Conservation (phyloP, 2,888 invertebrate genomes). For the Parnassius orleans region DNA sequence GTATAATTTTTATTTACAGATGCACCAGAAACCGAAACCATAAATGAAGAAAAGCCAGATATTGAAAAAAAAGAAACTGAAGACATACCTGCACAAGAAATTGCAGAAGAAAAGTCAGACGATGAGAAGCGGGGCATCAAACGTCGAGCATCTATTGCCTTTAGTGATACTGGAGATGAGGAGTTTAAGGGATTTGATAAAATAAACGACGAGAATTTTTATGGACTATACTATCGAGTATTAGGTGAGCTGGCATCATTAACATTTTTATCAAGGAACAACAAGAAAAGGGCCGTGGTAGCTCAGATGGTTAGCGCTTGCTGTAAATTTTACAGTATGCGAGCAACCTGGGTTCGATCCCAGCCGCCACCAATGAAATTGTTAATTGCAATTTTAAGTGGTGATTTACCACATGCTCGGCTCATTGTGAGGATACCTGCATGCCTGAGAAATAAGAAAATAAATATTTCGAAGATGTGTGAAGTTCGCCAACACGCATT, state of each 20-base stretch:
- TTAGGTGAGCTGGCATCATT: conserved; percentile 44
- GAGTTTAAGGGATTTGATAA: conserved; percentile 66
- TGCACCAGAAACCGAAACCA: conserved; percentile 23
- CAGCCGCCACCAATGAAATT: no score
- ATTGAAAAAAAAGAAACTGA: not conserved
- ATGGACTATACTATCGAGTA: conserved; percentile 47
- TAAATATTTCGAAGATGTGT: no score
- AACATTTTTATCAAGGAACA: no score
- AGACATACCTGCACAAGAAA: not conserved
- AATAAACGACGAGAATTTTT: conserved; percentile 43
- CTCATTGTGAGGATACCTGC: no score
- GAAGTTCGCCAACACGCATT: no score
- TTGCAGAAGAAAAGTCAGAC: conserved; percentile 8
- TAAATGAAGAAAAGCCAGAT: conserved; percentile 9
- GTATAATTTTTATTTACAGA: conserved; percentile 11
- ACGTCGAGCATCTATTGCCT: conserved; percentile 63
- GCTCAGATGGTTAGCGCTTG: no score
- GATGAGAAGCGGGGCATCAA: conserved; percentile 53
- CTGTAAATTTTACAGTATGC: no score
- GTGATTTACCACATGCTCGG: no score
- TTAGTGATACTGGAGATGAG: conserved; percentile 54
- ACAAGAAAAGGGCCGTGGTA: no score
- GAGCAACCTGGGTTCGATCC: no score
- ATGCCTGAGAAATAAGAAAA: no score
- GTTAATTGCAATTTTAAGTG: no score